Conservation (phyloP, 2,888 invertebrate genomes). For the Chrysolina americana region DNA sequence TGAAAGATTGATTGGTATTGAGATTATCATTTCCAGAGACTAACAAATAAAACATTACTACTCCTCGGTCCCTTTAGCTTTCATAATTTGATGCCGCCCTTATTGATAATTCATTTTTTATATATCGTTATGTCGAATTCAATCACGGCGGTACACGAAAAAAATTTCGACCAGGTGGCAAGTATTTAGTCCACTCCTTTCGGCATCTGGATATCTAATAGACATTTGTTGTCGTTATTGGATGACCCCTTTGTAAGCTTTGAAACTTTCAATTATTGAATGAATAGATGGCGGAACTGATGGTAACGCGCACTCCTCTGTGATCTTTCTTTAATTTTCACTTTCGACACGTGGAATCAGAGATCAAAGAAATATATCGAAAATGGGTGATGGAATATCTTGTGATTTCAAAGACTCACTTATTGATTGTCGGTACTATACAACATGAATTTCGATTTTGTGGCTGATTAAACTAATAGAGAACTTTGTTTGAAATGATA, state of each 20-base stretch:
- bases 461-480: too few species aligned
- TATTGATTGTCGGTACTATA: not conserved
- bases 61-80: not conserved
- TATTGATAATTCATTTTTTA: constrained; percentile 31
- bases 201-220: constrained; percentile 24
- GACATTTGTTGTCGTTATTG: constrained; percentile 13
- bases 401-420: not conserved
- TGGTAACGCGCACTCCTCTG: not conserved
- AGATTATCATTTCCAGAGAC: too few species aligned
- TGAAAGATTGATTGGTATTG: too few species aligned
- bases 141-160: constrained; percentile 35
- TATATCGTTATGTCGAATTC: constrained; percentile 33
- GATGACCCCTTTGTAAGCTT: constrained; percentile 2
- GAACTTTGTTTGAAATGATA: too few species aligned
- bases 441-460: too few species aligned
- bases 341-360: not conserved
- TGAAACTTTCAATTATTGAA: constrained; percentile 1
- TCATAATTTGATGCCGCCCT: not conserved
- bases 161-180: constrained; percentile 35
- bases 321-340: not conserved
- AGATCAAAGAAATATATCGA: not conserved
- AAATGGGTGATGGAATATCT: not conserved
- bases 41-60: not conserved
- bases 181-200: constrained; percentile 32
- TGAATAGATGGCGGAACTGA: not conserved